phyloP scores from a whole-genome alignment of 2,888 invertebrate species.

The Zelleria hepariella region DNA sequence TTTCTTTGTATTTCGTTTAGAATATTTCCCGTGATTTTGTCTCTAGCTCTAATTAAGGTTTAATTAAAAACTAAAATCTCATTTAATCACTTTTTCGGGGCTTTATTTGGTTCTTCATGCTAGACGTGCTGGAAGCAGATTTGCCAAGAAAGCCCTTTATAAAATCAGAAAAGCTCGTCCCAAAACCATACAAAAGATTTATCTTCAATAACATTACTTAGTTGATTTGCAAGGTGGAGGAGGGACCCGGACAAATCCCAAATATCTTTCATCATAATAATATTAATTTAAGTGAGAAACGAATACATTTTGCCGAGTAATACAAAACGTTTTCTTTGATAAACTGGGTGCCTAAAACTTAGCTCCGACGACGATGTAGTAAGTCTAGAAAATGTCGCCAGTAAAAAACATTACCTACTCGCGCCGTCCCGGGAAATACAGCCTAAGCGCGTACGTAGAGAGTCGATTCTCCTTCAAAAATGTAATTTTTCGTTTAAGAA shows the following conservation, averaged over 20 bases:
- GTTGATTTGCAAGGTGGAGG: not conserved
- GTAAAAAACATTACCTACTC: not conserved
- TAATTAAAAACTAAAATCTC: too few species aligned
- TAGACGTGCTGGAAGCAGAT: too few species aligned
- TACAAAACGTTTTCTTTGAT: conserved; percentile 3
- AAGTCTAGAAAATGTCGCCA: not conserved
- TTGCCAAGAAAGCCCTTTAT: too few species aligned
- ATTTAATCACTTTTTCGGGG: too few species aligned
- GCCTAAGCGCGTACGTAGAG: conserved; percentile 18
- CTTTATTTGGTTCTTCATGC: too few species aligned
- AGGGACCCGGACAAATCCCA: not conserved
- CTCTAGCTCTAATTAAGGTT: too few species aligned
- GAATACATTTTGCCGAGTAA: conserved; percentile 5
- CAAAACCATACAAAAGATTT: too few species aligned
- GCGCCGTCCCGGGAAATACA: conserved; percentile 23
- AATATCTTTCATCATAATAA: not conserved
- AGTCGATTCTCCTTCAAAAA: not conserved
- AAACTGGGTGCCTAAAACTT: conserved; percentile 1
- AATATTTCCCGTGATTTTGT: too few species aligned
- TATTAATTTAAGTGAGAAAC: not conserved
- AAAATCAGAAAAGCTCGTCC: too few species aligned
- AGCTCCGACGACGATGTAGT: not conserved
- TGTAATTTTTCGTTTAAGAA: not conserved
- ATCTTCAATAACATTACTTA: not conserved
- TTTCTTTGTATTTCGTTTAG: too few species aligned